Conservation (phyloP, 2,888 invertebrate genomes). For the Dicyrtomina minuta region DNA sequence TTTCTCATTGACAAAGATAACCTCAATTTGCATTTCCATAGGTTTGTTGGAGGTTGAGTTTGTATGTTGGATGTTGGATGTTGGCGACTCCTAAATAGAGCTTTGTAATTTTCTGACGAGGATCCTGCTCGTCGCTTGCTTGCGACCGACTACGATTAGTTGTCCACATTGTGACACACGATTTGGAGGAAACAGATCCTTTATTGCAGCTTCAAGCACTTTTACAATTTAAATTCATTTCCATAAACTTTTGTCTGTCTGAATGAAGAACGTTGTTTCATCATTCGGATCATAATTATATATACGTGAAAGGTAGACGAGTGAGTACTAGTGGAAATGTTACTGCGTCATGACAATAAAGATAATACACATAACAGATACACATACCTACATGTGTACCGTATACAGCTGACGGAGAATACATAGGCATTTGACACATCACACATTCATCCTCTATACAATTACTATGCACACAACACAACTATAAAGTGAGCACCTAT, state of each 20-base stretch:
- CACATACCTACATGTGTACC: no score
- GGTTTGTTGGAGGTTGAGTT: neutral
- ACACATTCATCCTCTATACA: no score
- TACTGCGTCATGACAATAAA: no score
- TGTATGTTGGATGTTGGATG: no score
- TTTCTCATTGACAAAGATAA: slow-evolving; percentile 12
- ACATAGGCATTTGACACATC: no score
- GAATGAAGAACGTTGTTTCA: slow-evolving; percentile 4
- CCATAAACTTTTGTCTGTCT: slow-evolving; percentile 1
- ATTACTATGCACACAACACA: no score
- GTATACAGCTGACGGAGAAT: no score
- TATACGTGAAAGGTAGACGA: neutral
- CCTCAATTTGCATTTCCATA: slow-evolving; percentile 19
- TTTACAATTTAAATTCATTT: slow-evolving; percentile 9
- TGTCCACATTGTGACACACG: slow-evolving; percentile 2
- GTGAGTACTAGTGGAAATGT: no score
- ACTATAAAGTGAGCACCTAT: no score
- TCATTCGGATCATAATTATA: slow-evolving; percentile 8
- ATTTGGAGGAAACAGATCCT: neutral
- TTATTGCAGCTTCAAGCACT: neutral
- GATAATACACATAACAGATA: no score
- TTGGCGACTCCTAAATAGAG: no score
- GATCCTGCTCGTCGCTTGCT: neutral
- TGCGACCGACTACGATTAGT: slow-evolving; percentile 3
- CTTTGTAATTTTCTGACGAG: neutral